phyloP scores from a whole-genome alignment of 2,797 vertebrate species.

The Petrocephalus sullivani region DNA sequence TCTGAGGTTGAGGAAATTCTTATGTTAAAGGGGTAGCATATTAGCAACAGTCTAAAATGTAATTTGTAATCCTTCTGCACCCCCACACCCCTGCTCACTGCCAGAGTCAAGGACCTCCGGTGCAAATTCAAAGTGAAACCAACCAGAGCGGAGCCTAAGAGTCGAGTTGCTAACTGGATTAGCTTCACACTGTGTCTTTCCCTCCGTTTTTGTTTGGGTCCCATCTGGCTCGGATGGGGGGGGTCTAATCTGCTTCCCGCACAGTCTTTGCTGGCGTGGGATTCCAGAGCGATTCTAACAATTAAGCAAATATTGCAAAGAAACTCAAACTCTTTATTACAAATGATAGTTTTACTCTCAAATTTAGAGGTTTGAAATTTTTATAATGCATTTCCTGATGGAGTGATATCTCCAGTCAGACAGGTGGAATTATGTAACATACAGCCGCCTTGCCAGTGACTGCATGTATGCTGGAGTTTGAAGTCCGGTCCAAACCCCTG shows the following conservation, averaged over 20 bases:
- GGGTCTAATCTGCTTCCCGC: constrained; percentile 9
- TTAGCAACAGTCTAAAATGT: background rate
- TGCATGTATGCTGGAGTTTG: background rate
- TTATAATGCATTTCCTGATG: constrained; percentile 37
- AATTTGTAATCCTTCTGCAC: background rate
- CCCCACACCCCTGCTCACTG: background rate
- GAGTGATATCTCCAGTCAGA: constrained; percentile 54
- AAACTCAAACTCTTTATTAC: constrained; percentile 66
- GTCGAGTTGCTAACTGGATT: constrained; percentile 10
- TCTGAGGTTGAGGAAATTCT: background rate
- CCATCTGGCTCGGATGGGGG: constrained; percentile 1
- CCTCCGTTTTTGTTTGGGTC: constrained; percentile 36
- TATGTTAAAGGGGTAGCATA: background rate
- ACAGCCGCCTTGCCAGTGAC: background rate
- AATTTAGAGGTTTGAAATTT: constrained; percentile 45
- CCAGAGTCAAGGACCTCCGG: constrained; percentile 11
- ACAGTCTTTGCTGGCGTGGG: constrained; percentile 47
- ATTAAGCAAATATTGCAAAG: constrained; percentile 68
- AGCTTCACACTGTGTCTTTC: constrained; percentile 16
- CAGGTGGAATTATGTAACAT: constrained; percentile 22
- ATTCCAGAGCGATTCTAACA: constrained; percentile 65
- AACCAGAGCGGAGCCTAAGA: background rate
- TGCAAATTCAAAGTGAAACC: constrained; percentile 10
- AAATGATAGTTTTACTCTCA: constrained; percentile 49
- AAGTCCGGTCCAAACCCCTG: background rate